Evolutionary conservation across 2,797 vertebrate genomes (phyloP), one percentile per base, ranked within the genome.

Genomic region (Eleutherodactylus coqui): DNA sequence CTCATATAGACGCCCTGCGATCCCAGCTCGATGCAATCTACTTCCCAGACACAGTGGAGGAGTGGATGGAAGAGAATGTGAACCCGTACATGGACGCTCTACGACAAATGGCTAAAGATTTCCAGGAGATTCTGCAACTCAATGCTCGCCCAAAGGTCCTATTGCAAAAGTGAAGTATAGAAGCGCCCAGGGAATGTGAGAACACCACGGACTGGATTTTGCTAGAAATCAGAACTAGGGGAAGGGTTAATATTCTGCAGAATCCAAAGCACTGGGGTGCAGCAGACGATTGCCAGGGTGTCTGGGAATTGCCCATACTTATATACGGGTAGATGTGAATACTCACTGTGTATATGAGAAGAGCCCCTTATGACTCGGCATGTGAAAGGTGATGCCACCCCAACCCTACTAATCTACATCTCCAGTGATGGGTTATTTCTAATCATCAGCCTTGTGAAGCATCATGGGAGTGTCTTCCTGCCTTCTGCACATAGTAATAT

Each of bases 51-150:
- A 91, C 91, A 0, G 92, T 95, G 88, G 94, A 96, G 87, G 95
- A 96, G 75, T 96, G 95, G 95, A 88, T 96, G 91, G 95, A 95
- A 51, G 93, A 95, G 87, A 93, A 96, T 0, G 70, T 96, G 51
- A 93, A 92, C 60, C 88, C 89, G 7, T 82, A 93, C 88, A 88
- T 95, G 91, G 92, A 95, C 86, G 88, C 85, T 24, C 89, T 96
- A 80, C 85, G 93, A n/a, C 75, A 86, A 27, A 86, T 95, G 79
- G 90, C 92, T 32, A 79, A 78, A n/a, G 95, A 95, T 55, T 91
- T 91, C 80, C 88, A 87, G 19, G 91, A 90, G 60, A 91, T 95
- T 86, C 82, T 92, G 60, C 88, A 88, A 45, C 92, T 94, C 67
- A 92, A 93, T 0, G 95, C 92, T 49, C 88, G 82, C 24, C 92